Percentiles rank a stretch among this genome's conserved stretches.
Conservation (phyloP, 1,140 invertebrate genomes). For the Lethrus apterus region DNA sequence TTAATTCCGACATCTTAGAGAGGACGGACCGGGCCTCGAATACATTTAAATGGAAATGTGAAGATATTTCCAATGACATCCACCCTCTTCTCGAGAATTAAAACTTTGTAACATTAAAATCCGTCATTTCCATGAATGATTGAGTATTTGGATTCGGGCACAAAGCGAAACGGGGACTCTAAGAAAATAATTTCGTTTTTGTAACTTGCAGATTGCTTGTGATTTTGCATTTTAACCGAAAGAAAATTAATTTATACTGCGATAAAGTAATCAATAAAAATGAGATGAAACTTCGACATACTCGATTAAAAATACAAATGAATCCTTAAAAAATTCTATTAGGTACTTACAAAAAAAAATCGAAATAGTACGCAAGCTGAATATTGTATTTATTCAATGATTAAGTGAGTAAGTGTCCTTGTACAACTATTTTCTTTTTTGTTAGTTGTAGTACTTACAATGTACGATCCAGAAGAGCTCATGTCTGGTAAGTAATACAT, state of each 20-base stretch:
- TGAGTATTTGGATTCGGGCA: slow-evolving; percentile 35
- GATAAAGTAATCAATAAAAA: slow-evolving; percentile 4
- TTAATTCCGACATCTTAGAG: slow-evolving; percentile 24
- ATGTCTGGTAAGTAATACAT: no score
- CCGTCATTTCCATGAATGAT: slow-evolving; percentile 41
- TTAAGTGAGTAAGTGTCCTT: no score
- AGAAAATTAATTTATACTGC: slow-evolving; percentile 15
- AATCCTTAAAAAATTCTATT: no score
- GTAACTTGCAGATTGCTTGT: slow-evolving; percentile 32
- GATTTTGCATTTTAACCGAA: slow-evolving; percentile 34
- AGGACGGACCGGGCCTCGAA: slow-evolving; percentile 28
- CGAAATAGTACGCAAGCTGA: no score
- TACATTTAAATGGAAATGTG: slow-evolving; percentile 42
- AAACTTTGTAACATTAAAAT: slow-evolving; percentile 41
- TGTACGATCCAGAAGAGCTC: no score
- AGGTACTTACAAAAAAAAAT: no score
- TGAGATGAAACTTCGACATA: no score
- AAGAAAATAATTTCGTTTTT: slow-evolving; percentile 39
- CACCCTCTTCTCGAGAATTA: slow-evolving; percentile 32
- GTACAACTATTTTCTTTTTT: no score
- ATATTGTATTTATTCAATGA: no score
- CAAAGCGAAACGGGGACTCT: slow-evolving; percentile 29
- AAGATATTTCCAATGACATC: slow-evolving; percentile 37
- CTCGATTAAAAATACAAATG: no score
- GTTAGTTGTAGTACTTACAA: no score